Evolutionary conservation across 2,113 vertebrate genomes (phyloP).

Genomic region (Salvelinus fontinalis): DNA sequence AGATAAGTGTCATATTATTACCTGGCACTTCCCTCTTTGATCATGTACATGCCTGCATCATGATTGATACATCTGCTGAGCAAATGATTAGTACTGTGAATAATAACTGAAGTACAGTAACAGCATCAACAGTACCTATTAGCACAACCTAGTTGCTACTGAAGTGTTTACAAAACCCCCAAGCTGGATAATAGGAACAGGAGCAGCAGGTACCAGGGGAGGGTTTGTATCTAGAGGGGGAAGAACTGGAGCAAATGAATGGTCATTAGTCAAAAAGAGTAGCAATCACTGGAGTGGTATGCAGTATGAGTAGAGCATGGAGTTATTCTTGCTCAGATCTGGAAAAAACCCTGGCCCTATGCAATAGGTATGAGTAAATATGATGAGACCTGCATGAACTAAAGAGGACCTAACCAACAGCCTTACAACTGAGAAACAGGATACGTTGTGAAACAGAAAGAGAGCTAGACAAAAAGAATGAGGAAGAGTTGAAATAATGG

Average conservation of each 20-base stretch:
- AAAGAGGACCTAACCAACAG: neutral
- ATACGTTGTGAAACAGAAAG: conserved; percentile 1
- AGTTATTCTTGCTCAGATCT: too few relatives aligned
- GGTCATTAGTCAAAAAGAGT: neutral
- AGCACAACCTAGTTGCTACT: neutral
- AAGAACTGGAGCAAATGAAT: neutral
- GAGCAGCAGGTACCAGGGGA: neutral
- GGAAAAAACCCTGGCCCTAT: too few relatives aligned
- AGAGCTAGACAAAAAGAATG: conserved; percentile 7
- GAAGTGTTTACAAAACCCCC: neutral
- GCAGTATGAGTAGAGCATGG: neutral
- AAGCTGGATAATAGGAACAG: conserved; percentile 3
- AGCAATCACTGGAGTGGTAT: neutral
- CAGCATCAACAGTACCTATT: neutral
- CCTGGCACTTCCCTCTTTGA: neutral
- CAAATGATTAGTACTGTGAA: neutral
- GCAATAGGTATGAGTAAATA: neutral
- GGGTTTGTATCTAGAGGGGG: neutral
- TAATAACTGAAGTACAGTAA: neutral
- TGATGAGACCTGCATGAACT: neutral
- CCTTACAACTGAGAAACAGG: neutral
- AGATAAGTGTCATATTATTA: neutral
- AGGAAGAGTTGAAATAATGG: conserved; percentile 1
- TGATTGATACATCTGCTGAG: neutral
- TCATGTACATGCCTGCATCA: neutral